These are phyloP conservation scores for Julus scandinavius DNA, from an alignment of 2,888 invertebrate genomes.

Conservation along the genomic window DNA sequence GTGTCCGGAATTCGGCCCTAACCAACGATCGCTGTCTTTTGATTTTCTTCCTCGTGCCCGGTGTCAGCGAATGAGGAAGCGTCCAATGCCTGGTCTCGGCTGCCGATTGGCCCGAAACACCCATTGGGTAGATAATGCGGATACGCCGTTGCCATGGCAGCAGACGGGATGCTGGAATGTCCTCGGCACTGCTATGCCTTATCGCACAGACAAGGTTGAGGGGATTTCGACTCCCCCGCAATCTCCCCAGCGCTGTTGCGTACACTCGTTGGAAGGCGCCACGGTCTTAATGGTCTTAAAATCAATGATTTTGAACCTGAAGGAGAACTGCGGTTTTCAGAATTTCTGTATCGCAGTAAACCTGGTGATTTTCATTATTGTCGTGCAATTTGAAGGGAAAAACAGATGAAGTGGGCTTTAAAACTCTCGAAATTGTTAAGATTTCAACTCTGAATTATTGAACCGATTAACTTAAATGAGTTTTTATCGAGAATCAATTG, in stretches of 20 bases:
- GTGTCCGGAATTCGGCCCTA: background rate
- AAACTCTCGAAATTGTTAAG: too few relatives aligned
- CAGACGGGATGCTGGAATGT: constrained; percentile 21
- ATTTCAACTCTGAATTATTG: too few relatives aligned
- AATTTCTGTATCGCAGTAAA: too few relatives aligned
- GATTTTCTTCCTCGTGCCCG: background rate
- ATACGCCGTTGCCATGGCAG: constrained; percentile 3
- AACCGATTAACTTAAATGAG: too few relatives aligned
- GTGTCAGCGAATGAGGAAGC: background rate
- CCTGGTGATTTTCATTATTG: background rate
- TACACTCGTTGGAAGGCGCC: background rate
- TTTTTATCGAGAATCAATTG: too few relatives aligned
- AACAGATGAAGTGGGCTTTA: too few relatives aligned
- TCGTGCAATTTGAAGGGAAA: too few relatives aligned
- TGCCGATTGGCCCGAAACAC: background rate
- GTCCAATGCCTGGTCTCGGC: background rate
- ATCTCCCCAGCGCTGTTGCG: background rate
- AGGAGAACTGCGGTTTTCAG: background rate
- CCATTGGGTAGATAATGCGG: background rate
- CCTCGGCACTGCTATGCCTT: background rate
- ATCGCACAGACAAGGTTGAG: constrained; percentile 17
- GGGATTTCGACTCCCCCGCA: background rate
- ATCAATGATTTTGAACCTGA: background rate
- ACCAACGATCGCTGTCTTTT: background rate
- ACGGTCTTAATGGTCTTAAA: background rate